These are phyloP conservation scores for Mesoclemmys tuberculata DNA, from an alignment of 2,113 vertebrate species.

Conservation along the genomic window DNA sequence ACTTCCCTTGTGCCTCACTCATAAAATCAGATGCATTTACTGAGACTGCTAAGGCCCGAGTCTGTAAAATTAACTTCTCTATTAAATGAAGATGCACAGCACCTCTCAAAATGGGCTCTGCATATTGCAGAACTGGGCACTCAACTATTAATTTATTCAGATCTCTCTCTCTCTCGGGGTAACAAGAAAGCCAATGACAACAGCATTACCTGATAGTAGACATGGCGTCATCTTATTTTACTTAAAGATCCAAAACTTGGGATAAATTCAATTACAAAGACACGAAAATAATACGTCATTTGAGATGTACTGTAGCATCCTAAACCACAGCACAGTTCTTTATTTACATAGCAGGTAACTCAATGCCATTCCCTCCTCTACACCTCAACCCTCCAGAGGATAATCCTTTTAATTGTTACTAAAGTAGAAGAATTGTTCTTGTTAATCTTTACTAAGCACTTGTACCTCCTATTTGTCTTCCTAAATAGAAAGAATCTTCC, in stretches of 20 bases:
- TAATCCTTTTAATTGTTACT: slow-evolving; percentile 21
- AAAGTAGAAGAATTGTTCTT: neutral
- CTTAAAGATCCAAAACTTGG: neutral
- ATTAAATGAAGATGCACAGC: neutral
- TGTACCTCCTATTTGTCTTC: neutral
- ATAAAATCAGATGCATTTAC: neutral
- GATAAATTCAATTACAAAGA: neutral
- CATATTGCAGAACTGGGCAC: neutral
- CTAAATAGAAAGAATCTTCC: neutral
- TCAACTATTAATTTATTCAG: neutral
- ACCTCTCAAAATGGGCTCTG: neutral
- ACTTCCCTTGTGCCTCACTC: neutral
- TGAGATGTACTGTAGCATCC: neutral
- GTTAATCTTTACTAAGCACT: slow-evolving; percentile 3
- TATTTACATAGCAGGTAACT: neutral
- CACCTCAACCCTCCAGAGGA: neutral
- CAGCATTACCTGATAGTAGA: neutral
- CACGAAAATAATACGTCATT: neutral
- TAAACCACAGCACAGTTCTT: neutral
- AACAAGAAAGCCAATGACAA: neutral
- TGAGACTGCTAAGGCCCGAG: neutral
- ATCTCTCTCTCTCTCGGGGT: neutral
- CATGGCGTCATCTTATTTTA: neutral
- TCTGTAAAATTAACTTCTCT: neutral
- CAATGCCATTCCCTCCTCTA: neutral